Conservation (phyloP, 2,888 invertebrate genomes). For the Acanthosepion pharaonis region DNA sequence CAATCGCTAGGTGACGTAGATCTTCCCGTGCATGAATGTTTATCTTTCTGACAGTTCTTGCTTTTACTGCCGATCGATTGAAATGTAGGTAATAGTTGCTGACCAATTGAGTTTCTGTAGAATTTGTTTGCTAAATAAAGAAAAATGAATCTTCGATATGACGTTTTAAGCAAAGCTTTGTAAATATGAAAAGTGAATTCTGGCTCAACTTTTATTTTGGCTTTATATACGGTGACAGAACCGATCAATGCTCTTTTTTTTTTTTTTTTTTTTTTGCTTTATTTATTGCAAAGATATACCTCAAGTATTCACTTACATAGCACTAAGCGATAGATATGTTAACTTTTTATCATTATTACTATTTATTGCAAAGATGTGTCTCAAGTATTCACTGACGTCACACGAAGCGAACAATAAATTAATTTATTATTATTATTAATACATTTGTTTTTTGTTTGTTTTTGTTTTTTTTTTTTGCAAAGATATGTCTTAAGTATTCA, state of each 20-base stretch:
- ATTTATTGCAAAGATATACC: background rate
- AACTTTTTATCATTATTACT: too few relatives aligned
- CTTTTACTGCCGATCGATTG: background rate
- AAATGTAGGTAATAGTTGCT: background rate
- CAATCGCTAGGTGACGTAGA: too few relatives aligned
- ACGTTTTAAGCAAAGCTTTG: background rate
- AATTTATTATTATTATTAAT: too few relatives aligned
- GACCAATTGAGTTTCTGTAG: background rate
- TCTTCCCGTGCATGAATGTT: background rate
- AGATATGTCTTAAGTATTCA: too few relatives aligned
- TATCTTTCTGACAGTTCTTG: background rate
- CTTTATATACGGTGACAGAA: background rate
- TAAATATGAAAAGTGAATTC: background rate
- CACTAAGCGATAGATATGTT: too few relatives aligned
- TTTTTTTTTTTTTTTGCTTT: too few relatives aligned
- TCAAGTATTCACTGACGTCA: too few relatives aligned
- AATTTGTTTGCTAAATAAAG: background rate
- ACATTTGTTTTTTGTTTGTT: too few relatives aligned
- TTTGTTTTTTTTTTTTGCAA: too few relatives aligned
- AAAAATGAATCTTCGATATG: background rate
- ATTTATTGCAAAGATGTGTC: too few relatives aligned
- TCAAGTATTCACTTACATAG: background rate
- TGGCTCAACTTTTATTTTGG: background rate
- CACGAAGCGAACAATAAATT: too few relatives aligned
- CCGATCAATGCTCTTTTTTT: background rate